Evolutionary conservation across 2,888 invertebrate genomes (phyloP).

Genomic region (Leptinotarsa peninsularis): DNA sequence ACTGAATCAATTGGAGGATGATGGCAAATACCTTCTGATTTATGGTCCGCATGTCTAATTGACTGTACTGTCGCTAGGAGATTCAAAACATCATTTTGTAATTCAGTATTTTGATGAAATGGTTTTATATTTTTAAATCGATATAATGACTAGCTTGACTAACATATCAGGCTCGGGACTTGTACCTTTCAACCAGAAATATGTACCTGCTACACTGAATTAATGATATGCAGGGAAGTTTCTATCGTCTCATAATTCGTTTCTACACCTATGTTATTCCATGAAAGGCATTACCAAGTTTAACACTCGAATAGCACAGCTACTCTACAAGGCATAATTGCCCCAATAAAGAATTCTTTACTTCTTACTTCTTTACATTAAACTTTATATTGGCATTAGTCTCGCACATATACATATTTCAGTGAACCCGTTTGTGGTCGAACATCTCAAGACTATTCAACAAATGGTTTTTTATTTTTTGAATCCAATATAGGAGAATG

Average conservation of each 20-base stretch:
- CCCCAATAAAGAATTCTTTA: constrained; percentile 37
- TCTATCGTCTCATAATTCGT: background rate
- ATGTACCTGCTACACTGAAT: background rate
- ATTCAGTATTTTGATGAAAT: too few species aligned
- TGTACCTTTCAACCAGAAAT: too few species aligned
- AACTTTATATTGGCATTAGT: constrained; percentile 29
- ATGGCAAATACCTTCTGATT: too few species aligned
- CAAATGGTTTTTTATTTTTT: background rate
- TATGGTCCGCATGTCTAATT: too few species aligned
- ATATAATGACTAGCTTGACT: too few species aligned
- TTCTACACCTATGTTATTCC: constrained; percentile 9
- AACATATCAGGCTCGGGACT: too few species aligned
- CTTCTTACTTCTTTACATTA: constrained; percentile 27
- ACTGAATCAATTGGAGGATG: too few species aligned
- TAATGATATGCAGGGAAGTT: background rate
- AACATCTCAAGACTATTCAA: constrained; percentile 4
- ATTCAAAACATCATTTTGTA: too few species aligned
- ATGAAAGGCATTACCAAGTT: constrained; percentile 12
- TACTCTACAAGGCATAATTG: constrained; percentile 41
- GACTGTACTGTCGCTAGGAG: too few species aligned
- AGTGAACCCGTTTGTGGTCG: constrained; percentile 21
- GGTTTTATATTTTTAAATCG: too few species aligned
- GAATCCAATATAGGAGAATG: background rate
- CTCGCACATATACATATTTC: constrained; percentile 30
- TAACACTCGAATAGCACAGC: constrained; percentile 23